Base-by-base conservation (phyloP, 1,140 invertebrate species). In the Megathymus violae region DNA sequence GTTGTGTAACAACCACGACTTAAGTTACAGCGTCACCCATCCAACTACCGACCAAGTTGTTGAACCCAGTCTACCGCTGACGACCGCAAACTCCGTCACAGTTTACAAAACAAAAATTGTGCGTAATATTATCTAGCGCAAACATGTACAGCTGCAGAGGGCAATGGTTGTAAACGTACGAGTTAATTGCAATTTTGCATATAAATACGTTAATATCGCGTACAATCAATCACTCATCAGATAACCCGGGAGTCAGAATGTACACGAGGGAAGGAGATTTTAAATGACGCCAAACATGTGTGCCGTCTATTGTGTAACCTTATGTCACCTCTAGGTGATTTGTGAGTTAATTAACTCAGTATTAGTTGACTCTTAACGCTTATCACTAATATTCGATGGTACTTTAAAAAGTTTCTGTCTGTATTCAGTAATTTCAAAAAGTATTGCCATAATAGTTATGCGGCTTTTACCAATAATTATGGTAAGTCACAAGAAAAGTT, bases 141-240 rank as follows among this genome's bases (percentile, higher is more conserved):
- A 36, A 17, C 4, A 16, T 10, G 31, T 31, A 50, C 64, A 66
- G 64, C 64, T 66, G 64, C 62, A 61, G 10, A 50, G 63, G 67
- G 60, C 58, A 62, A 38, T 51, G 34, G 31, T 51, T 51, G 48
- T 51, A 51, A 41, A 51, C 38, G 31, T 38, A 5, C 15, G 31
- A 36, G 16, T 11, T 51, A 51, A 51, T 51, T 38, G 48, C 48
- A 38, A 51, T 36, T 50, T 22, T 51, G 48, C 48, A 38, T 5
- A 51, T 51, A 51, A 51, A 51, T 51, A 51, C 15, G 16, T 14
- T 51, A 51, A 51, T 44, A 52, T 46, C 38, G 44, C 40, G n/a
- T n/a, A 61, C 14, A 46, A 59, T 59, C 43, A 59, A 59, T 59
- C 25, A 31, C 36, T 59, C 56, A 31, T 27, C 13, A 19, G 54